Percentiles rank a stretch among this genome's conserved stretches.
Conservation (phyloP, 2,888 invertebrate genomes). For the Aromia moschata region DNA sequence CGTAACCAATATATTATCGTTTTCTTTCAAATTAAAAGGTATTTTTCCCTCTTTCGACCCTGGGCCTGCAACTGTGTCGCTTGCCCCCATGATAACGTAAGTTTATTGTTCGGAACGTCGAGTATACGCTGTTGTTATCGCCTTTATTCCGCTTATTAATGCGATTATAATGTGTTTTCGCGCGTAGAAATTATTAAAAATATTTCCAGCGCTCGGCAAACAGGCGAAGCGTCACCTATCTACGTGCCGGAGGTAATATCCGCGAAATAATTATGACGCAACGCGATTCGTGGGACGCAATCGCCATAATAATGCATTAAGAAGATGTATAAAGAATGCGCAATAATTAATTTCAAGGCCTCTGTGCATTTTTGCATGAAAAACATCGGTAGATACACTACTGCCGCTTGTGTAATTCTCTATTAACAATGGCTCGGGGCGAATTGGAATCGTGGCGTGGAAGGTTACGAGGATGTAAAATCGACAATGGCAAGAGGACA, state of each 20-base stretch:
- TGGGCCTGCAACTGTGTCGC: no score
- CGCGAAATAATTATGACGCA: constrained; percentile 2
- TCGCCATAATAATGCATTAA: neutral
- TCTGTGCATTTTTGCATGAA: constrained; percentile 6
- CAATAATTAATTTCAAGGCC: constrained; percentile 13
- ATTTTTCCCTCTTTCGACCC: no score
- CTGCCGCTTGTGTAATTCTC: neutral
- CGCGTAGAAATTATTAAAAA: neutral
- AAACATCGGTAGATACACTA: neutral
- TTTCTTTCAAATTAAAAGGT: no score
- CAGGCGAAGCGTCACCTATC: neutral
- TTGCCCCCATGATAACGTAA: no score
- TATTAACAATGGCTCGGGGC: neutral
- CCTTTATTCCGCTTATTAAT: no score
- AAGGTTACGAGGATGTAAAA: neutral
- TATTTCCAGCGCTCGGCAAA: neutral
- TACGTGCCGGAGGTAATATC: neutral
- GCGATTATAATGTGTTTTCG: neutral
- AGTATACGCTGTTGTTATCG: no score
- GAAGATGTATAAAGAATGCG: constrained; percentile 21
- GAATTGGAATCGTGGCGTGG: constrained; percentile 4
- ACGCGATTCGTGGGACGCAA: constrained; percentile 1
- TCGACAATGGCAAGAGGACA: neutral
- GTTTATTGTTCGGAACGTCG: no score
- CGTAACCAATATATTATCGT: no score